Percentiles rank a stretch among this genome's conserved stretches.
Conservation (phyloP, 2,113 vertebrate species). For the Ammospiza nelsoni region DNA sequence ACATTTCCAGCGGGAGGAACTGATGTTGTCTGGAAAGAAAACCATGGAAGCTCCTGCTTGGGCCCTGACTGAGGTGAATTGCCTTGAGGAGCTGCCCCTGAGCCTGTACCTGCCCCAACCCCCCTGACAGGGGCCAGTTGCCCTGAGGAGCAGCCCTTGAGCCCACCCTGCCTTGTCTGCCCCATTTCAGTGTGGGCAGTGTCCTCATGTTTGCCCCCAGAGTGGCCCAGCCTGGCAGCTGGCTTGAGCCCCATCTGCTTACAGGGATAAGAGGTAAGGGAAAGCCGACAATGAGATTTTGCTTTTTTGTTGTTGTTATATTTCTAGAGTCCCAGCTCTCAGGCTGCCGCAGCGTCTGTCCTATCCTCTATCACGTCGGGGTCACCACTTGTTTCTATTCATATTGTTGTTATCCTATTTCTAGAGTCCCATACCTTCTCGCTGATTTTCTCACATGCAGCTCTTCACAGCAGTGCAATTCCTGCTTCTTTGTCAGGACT, state of each 20-base stretch:
- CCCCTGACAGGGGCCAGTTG: background rate
- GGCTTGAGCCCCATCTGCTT: accelerated
- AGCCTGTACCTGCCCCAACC: too few species aligned
- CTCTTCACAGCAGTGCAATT: too few species aligned
- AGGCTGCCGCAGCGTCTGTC: too few species aligned
- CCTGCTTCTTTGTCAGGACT: too few species aligned
- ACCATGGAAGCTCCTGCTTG: accelerated
- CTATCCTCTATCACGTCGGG: too few species aligned
- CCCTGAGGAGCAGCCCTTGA: background rate
- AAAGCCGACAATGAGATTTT: background rate
- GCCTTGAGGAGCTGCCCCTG: background rate
- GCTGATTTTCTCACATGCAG: too few species aligned
- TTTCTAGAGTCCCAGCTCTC: too few species aligned
- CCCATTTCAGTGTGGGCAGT: accelerated
- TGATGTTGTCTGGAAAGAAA: background rate
- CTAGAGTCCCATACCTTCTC: too few species aligned
- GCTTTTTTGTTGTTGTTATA: background rate
- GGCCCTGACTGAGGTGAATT: background rate
- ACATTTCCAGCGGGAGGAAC: accelerated
- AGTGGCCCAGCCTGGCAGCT: accelerated
- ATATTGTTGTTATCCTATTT: too few species aligned
- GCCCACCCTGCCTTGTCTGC: background rate
- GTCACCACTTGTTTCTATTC: too few species aligned
- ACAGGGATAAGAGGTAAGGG: background rate
- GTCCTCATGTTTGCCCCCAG: accelerated